These are phyloP conservation scores for Charadrius vociferus DNA, from an alignment of 2,113 vertebrate species.

Conservation along the genomic window DNA sequence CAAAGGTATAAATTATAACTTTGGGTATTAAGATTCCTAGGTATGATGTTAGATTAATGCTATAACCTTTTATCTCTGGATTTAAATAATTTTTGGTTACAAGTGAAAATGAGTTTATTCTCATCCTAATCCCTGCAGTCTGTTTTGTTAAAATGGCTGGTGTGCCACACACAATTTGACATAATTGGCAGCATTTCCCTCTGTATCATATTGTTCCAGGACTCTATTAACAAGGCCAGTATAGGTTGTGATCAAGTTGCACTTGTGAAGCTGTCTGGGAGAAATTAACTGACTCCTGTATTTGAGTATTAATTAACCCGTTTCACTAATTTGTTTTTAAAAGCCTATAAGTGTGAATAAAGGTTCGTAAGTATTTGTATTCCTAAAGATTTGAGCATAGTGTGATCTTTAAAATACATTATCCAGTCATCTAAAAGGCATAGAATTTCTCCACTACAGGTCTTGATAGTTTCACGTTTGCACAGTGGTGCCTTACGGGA, in stretches of 20 bases:
- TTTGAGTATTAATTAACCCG: neutral
- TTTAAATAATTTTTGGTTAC: neutral
- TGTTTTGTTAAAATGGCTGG: constrained; percentile 4
- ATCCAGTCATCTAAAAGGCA: neutral
- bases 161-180: neutral
- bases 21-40: neutral
- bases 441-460: neutral
- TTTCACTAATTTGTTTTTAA: neutral
- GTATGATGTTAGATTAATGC: neutral
- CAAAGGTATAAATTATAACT: neutral
- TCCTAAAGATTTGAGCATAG: neutral
- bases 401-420: constrained; percentile 4
- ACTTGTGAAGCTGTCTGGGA: neutral
- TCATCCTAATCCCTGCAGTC: neutral
- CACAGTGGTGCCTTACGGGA: constrained; percentile 52
- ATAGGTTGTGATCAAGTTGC: neutral
- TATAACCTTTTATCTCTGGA: neutral
- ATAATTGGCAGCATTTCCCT: neutral
- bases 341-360: constrained; percentile 29
- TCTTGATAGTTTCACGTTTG: neutral
- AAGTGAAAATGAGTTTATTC: neutral
- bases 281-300: neutral
- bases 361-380: neutral
- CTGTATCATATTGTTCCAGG: constrained; percentile 3
- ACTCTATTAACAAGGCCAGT: neutral